Percentiles rank a stretch among this genome's conserved stretches.
These are phyloP conservation scores for Acanthosoma haemorrhoidale DNA, from an alignment of 2,888 invertebrate species.

Conservation along the genomic window DNA sequence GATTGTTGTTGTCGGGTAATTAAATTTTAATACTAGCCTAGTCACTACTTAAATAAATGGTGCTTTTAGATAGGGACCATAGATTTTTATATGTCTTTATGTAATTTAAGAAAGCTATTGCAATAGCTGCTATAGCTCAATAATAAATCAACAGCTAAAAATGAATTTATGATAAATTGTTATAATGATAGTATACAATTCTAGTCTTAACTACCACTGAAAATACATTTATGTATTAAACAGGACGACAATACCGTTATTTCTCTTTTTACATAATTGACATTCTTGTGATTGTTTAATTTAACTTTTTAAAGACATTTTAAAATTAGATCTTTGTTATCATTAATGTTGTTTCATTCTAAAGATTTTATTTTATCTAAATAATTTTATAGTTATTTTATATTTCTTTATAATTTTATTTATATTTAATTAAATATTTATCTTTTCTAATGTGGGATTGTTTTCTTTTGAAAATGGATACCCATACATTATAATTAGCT, in stretches of 20 bases:
- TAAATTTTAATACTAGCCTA: background rate
- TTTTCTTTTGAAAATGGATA: slow-evolving; percentile 7
- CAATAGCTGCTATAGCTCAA: background rate
- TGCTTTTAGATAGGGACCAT: slow-evolving; percentile 12
- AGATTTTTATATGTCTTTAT: slow-evolving; percentile 1
- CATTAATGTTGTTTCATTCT: background rate
- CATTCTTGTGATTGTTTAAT: slow-evolving; percentile 20
- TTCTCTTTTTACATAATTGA: background rate
- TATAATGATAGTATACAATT: background rate
- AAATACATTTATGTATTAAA: background rate
- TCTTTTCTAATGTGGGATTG: slow-evolving; percentile 8
- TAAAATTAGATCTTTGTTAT: background rate
- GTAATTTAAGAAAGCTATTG: background rate
- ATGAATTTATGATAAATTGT: background rate
- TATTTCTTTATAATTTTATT: slow-evolving; percentile 1
- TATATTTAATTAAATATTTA: background rate
- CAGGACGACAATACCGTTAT: slow-evolving; percentile 12
- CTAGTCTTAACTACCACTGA: slow-evolving; percentile 20
- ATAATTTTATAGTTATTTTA: slow-evolving; percentile 8
- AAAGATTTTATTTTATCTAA: slow-evolving; percentile 16
- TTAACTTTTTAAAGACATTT: slow-evolving; percentile 18
- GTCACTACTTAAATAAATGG: background rate
- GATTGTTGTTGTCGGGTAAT: background rate
- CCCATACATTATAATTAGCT: slow-evolving; percentile 5
- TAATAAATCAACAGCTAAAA: background rate